Percentiles rank a stretch among this genome's conserved stretches.
Evolutionary conservation across 2,888 invertebrate genomes (phyloP).

Genomic region (Drosophila sordidapex): DNA sequence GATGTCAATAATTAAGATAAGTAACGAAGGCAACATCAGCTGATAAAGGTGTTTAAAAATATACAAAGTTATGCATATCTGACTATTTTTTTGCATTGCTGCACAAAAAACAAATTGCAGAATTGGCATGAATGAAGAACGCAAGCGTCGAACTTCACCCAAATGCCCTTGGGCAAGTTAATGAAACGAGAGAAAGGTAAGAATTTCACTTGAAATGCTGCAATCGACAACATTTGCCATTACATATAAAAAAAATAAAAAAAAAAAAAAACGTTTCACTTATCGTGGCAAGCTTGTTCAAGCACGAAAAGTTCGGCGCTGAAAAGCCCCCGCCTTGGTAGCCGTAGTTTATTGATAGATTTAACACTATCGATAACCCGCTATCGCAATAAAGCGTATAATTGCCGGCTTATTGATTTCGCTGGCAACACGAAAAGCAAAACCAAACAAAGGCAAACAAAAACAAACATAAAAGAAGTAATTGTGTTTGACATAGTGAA

Average conservation of each 20-base stretch:
- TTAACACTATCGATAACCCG: conserved; percentile 34
- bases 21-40: conserved; percentile 15
- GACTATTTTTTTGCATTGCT: conserved; percentile 18
- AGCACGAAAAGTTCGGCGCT: conserved; percentile 32
- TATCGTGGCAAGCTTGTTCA: conserved; percentile 26
- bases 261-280: conserved; percentile 1
- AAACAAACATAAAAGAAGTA: neutral
- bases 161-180: conserved; percentile 52
- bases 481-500: neutral
- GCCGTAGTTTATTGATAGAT: conserved; percentile 42
- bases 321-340: conserved; percentile 21
- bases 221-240: conserved; percentile 40
- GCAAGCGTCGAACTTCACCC: conserved; percentile 56
- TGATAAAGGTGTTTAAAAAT: conserved; percentile 49
- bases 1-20: conserved; percentile 60
- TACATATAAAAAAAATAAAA: conserved; percentile 1
- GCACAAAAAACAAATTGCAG: conserved; percentile 43
- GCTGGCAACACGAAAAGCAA: conserved; percentile 18
- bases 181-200: conserved; percentile 46
- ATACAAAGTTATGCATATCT: conserved; percentile 25
- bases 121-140: conserved; percentile 40
- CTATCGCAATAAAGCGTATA: conserved; percentile 35
- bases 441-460: conserved; percentile 26
- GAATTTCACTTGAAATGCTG: conserved; percentile 41
- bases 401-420: conserved; percentile 30